Conservation (phyloP, 2,888 invertebrate species). For the Alcis repandata region DNA sequence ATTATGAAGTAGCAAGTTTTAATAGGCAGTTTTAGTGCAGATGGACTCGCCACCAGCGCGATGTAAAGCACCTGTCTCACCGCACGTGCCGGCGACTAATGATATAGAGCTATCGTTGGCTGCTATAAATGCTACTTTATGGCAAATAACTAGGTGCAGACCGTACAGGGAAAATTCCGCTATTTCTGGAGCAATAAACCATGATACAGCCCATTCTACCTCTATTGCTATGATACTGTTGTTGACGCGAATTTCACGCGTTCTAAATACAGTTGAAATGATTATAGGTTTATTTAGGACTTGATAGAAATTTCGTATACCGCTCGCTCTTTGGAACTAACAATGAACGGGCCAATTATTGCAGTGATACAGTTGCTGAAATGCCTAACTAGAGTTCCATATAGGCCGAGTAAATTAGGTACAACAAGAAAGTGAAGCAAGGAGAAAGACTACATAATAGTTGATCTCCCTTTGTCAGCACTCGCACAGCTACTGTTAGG, state of each 20-base stretch:
- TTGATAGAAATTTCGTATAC: neutral
- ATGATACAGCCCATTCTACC: slow-evolving; percentile 34
- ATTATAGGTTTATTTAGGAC: too few relatives aligned
- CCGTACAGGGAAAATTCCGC: slow-evolving; percentile 48
- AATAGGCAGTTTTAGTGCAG: slow-evolving; percentile 29
- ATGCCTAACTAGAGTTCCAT: too few relatives aligned
- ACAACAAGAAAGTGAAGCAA: neutral
- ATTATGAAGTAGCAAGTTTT: slow-evolving; percentile 14
- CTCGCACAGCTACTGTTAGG: neutral
- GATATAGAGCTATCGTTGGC: slow-evolving; percentile 61
- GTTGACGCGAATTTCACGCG: neutral
- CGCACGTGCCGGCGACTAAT: slow-evolving; percentile 69
- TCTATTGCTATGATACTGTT: neutral
- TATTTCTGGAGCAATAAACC: slow-evolving; percentile 48
- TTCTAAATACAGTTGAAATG: neutral
- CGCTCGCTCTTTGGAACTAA: neutral
- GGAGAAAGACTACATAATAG: neutral
- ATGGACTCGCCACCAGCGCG: slow-evolving; percentile 38
- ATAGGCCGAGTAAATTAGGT: neutral
- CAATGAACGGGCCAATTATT: neutral
- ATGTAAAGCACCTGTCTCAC: slow-evolving; percentile 55
- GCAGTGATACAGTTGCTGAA: neutral
- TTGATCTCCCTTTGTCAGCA: neutral
- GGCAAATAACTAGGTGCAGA: slow-evolving; percentile 31
- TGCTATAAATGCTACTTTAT: slow-evolving; percentile 57